Percentiles rank a stretch among this genome's conserved stretches.
Evolutionary conservation across 2,113 vertebrate species (phyloP).

Genomic region (Danionella cerebrum): DNA sequence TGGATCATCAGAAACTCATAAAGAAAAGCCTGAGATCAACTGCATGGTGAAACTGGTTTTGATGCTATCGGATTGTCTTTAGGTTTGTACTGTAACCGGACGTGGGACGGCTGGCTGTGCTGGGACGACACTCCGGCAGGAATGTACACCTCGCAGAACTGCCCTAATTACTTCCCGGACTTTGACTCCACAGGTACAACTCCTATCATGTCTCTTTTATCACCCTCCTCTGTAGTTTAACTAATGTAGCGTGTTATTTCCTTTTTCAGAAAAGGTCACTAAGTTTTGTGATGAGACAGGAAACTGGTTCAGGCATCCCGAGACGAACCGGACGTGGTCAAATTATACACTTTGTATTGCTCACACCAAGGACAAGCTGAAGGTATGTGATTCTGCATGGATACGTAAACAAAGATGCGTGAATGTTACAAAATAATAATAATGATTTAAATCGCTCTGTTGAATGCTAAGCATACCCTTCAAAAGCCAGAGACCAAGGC

Average conservation of each 20-base stretch:
- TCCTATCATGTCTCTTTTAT: neutral
- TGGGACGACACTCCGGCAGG: conserved; percentile 82
- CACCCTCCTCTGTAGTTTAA: too few species aligned
- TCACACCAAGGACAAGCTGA: conserved; percentile 80
- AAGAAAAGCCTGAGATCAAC: neutral
- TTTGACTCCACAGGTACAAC: conserved; percentile 83
- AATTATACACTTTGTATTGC: conserved; percentile 91
- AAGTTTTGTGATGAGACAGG: conserved; percentile 88
- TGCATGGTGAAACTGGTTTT: neutral
- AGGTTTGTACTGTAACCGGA: conserved; percentile 78
- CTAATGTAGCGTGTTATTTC: too few species aligned
- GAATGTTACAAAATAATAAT: too few species aligned
- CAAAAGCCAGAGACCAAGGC: too few species aligned
- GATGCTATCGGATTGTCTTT: neutral
- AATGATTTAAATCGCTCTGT: too few species aligned
- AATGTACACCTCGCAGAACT: conserved; percentile 61
- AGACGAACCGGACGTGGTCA: conserved; percentile 91
- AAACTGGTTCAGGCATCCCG: conserved; percentile 89
- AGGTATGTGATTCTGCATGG: conserved; percentile 70
- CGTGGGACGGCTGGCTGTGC: conserved; percentile 87
- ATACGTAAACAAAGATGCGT: too few species aligned
- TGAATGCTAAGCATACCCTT: too few species aligned
- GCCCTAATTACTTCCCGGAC: conserved; percentile 87
- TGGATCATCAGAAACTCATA: neutral
- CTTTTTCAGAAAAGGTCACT: conserved; percentile 75